Conservation (phyloP, 2,797 vertebrate genomes). For the Sebastes cheni region DNA sequence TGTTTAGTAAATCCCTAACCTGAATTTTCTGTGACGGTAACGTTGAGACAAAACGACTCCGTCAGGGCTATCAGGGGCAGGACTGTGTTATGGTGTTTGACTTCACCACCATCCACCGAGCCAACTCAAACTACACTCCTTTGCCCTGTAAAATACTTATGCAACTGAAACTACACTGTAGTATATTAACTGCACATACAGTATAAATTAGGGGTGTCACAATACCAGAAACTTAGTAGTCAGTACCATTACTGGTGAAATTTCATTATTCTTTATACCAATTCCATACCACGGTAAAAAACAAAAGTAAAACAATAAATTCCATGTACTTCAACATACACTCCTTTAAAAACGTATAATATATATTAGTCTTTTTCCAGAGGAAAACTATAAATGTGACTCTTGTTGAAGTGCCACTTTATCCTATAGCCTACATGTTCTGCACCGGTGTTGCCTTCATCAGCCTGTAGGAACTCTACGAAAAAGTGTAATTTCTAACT, state of each 20-base stretch:
- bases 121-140: slow-evolving; percentile 46
- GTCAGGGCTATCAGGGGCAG: slow-evolving; percentile 51
- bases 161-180: slow-evolving; percentile 9
- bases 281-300: too few relatives aligned
- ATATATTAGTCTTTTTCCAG: not conserved
- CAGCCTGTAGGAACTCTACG: not conserved
- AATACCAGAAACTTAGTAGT: too few relatives aligned
- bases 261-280: too few relatives aligned
- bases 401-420: not conserved
- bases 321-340: too few relatives aligned
- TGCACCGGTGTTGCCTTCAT: not conserved
- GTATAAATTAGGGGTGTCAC: not conserved
- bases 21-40: slow-evolving; percentile 70
- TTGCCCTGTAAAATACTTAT: slow-evolving; percentile 31
- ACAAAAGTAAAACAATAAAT: too few relatives aligned
- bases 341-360: too few relatives aligned
- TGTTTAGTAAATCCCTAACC: slow-evolving; percentile 75
- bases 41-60: slow-evolving; percentile 56
- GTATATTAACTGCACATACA: not conserved
- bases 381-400: not conserved
- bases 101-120: not conserved
- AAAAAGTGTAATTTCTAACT: not conserved
- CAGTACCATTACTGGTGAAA: too few relatives aligned
- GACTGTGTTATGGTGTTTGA: slow-evolving; percentile 48
- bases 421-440: not conserved